phyloP scores from a whole-genome alignment of 2,113 vertebrate genomes.

The Nothocercus julius region DNA sequence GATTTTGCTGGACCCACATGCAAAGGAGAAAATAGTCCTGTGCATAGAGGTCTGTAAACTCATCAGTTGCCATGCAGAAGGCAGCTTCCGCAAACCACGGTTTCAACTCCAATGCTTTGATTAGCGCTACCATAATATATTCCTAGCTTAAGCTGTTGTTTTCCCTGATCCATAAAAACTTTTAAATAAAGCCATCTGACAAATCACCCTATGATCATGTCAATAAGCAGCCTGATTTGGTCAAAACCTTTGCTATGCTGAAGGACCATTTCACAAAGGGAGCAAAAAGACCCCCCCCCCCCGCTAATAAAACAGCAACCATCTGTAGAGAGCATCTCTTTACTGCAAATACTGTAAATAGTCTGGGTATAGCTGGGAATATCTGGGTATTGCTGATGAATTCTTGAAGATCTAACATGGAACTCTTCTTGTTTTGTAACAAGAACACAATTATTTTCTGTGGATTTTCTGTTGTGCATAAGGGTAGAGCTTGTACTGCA shows the following conservation, averaged over 20 bases:
- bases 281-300: not conserved
- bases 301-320: accelerated
- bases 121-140: not conserved
- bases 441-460: not conserved
- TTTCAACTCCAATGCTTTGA: not conserved
- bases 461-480: not conserved
- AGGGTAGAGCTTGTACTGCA: accelerated
- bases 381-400: not conserved
- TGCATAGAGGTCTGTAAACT: not conserved
- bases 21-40: not conserved
- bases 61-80: not conserved
- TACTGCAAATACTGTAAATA: not conserved
- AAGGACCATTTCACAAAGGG: not conserved
- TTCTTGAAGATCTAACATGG: not conserved
- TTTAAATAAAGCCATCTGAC: not conserved
- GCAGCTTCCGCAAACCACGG: not conserved
- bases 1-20: not conserved
- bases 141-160: not conserved
- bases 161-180: not conserved
- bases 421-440: not conserved
- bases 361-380: no score
- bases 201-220: accelerated
- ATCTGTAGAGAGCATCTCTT: not conserved
- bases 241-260: not conserved
- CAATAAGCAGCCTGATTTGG: accelerated